These are phyloP conservation scores for Gila robusta DNA, from an alignment of 2,797 vertebrate genomes.

Conservation along the genomic window DNA sequence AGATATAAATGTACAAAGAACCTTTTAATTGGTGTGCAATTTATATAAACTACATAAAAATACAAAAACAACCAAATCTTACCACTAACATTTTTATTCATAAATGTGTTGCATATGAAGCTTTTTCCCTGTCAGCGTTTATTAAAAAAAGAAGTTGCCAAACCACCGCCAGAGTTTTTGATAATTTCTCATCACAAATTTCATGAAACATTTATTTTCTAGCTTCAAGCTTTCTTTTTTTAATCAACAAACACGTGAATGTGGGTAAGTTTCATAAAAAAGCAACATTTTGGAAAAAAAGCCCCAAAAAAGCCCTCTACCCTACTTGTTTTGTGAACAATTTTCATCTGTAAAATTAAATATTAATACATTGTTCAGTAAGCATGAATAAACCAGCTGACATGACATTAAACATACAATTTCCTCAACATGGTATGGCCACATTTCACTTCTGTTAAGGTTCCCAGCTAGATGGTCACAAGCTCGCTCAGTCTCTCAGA, in stretches of 20 bases:
- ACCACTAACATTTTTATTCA: neutral
- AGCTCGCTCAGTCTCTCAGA: constrained; percentile 21
- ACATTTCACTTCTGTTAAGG: neutral
- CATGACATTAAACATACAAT: neutral
- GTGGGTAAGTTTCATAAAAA: too few species aligned
- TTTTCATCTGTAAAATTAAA: neutral
- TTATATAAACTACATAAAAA: neutral
- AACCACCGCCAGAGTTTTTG: too few species aligned
- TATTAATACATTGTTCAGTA: rapidly evolving
- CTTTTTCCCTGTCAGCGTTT: neutral
- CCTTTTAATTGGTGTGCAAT: neutral
- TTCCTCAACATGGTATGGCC: neutral
- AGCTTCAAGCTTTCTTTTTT: too few species aligned
- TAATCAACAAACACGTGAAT: too few species aligned
- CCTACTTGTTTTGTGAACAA: neutral
- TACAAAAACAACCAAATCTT: neutral
- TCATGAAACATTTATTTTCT: too few species aligned
- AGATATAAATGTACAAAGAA: neutral
- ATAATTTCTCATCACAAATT: too few species aligned
- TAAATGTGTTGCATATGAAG: neutral
- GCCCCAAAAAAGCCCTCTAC: too few species aligned
- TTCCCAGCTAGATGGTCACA: constrained; percentile 4
- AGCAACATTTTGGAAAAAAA: too few species aligned
- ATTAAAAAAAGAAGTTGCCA: too few species aligned
- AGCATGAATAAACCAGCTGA: neutral